Base-by-base conservation (phyloP, 2,113 vertebrate species). In the Pontoporia blainvillei region DNA sequence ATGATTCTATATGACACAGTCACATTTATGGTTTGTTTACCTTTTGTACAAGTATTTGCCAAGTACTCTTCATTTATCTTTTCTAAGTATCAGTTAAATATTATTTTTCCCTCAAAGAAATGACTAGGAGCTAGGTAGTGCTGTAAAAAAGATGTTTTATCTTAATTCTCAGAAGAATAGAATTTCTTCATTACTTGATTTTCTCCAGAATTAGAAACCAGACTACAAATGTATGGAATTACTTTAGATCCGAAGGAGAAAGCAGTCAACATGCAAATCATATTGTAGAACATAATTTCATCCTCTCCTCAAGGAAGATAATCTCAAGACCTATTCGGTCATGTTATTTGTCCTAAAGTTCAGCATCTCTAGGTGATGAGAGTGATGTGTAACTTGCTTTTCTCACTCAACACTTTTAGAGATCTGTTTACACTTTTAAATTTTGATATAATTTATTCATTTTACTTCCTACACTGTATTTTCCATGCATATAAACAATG, bases 21-120 rank as follows among this genome's bases (percentile, higher is more conserved):
- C 73, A 76, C 81, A 85, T 92, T 96, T 96, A 94, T 34, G 44
- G 59, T 82, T 97, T 97, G 86, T 88, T 96, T 96, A 95, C 78
- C 36, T 96, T 92, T 92, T 96, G 39, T 64, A 36, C 20, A 81
- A 96, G 49, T 75, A 62, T 61, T 96, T 97, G 49, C 39, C 23
- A 93, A 94, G 13, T 49, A 61, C 8, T 69, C 12, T 66, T 78
- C 36, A 90, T 69, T 71, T 83, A 67, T 8, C 6, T 9, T 44
- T 91, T 96, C 76, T 81, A 93, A 95, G 71, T 96, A 90, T 66
- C 11, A 8, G 71, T 71, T 25, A 97, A 87, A 81, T 84, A 87
- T 18, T 83, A 91, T 86, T 82, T 76, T 94, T 20, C 18, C 29
- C 41, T 90, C 17, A 72, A 66, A 73, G 36, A 89, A 71, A 78